These are phyloP conservation scores for Aporophyla nigra DNA, from an alignment of 2,888 invertebrate species.

Conservation along the genomic window DNA sequence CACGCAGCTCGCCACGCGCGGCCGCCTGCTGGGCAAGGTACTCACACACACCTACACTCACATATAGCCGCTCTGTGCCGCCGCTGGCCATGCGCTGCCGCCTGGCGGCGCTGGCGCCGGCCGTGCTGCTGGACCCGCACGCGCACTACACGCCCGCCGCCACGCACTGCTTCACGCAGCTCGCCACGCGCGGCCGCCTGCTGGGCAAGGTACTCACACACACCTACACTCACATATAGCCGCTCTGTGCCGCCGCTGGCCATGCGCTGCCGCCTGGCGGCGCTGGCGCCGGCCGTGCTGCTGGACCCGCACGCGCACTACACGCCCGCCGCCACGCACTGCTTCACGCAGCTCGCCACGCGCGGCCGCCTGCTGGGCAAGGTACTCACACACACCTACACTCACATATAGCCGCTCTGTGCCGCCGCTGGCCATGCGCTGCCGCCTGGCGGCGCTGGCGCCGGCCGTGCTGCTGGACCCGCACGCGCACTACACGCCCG, in stretches of 20 bases:
- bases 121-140: constrained; percentile 89
- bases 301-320: constrained; percentile 92
- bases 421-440: constrained; percentile 92
- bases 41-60: too few relatives aligned
- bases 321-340: constrained; percentile 92
- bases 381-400: constrained; percentile 65
- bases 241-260: constrained; percentile 87
- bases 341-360: constrained; percentile 83
- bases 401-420: constrained; percentile 75
- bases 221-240: constrained; percentile 62
- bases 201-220: constrained; percentile 81
- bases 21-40: constrained; percentile 86
- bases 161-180: constrained; percentile 89
- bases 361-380: constrained; percentile 84
- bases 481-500: constrained; percentile 92
- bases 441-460: constrained; percentile 93
- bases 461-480: constrained; percentile 92
- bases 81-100: constrained; percentile 92
- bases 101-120: constrained; percentile 93
- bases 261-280: constrained; percentile 93
- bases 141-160: constrained; percentile 92
- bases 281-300: constrained; percentile 93
- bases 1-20: constrained; percentile 75
- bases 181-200: constrained; percentile 78
- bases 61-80: constrained; percentile 83